Base-by-base conservation (phyloP, 2,888 invertebrate species). In the Conops quadrifasciatus region DNA sequence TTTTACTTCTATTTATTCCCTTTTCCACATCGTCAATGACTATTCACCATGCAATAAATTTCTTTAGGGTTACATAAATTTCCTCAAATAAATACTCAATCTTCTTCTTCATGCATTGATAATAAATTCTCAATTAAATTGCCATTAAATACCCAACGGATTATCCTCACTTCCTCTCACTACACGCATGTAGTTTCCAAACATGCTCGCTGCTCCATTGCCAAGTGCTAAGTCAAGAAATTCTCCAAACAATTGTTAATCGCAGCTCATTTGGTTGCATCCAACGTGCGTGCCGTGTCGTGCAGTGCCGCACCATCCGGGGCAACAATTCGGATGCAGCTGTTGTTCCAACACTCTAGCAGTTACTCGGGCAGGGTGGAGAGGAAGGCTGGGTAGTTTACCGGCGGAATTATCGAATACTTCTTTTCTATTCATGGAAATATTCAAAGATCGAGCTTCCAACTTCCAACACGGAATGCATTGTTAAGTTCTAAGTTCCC, bases 201-300 rank as follows among this genome's bases (percentile, higher is more conserved):
- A 36, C 36, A 36, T 36, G 36, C 5, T 36, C 36, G 36, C 36
- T 36, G 36, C 36, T 36, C 36, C 4, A 36, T 36, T 36, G 36
- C 36, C 36, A 36, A 36, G 36, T 7, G 9, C 36, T 9, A 36
- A 36, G 36, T 36, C 36, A 53, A 36, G 36, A 64, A 73, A 73
- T 70, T 74, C 71, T 58, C 76, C 68, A 73, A 75, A 73, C 75
- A 76, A 76, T 75, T 75, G 74, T 73, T 74, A 77, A 76, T 77
- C 74, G 73, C 70, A 68, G 71, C 76, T 75, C 72, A 76, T 75
- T 77, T 74, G 75, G 71, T 72, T 56, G 59, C 65, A 30, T 51
- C 65, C 56, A 69, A 51, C 60, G 51, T 63, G 26, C 43, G 28
- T 45, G 16, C 65, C 53, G 62, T 28, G 4, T 15, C 19, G 2